These are phyloP conservation scores for Styela clava DNA, from an alignment of 23 tunicate genomes.

Conservation along the genomic window DNA sequence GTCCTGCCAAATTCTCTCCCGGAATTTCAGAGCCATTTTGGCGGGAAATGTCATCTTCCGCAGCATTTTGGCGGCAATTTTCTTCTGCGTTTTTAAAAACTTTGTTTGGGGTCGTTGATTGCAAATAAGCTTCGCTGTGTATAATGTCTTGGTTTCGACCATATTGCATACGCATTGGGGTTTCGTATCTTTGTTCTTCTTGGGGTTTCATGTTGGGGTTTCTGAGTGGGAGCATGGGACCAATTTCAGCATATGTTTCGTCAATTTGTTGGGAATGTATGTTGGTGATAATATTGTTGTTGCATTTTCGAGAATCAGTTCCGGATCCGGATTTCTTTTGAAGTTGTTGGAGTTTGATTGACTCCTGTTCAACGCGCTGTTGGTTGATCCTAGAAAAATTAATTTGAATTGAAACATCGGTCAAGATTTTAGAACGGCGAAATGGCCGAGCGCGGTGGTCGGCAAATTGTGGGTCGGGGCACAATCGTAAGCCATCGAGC, in stretches of 20 bases:
- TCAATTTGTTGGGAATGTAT: constrained; percentile 1
- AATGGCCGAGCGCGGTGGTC: no score
- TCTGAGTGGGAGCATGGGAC: constrained; percentile 1
- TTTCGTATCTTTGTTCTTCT: constrained; percentile 11
- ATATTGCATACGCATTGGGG: neutral
- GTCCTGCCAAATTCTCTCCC: neutral
- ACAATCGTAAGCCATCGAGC: no score
- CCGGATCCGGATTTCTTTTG: neutral
- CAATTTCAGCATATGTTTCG: constrained; percentile 8
- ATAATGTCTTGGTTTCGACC: neutral
- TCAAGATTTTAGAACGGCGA: no score
- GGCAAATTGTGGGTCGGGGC: no score
- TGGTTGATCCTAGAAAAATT: neutral
- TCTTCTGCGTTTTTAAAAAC: neutral
- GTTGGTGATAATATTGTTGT: neutral
- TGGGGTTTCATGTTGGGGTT: neutral
- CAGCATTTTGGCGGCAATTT: neutral
- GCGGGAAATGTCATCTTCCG: neutral
- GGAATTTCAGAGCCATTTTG: neutral
- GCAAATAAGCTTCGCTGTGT: neutral
- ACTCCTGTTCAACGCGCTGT: neutral
- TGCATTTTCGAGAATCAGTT: neutral
- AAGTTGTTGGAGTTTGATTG: neutral
- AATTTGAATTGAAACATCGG: no score
- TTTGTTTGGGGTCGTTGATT: neutral